A percentile compares a stretch with the other conserved stretches of the same genome.
These are phyloP conservation scores for Andrena flavipes DNA, from an alignment of 2,888 invertebrate species.

Conservation along the genomic window DNA sequence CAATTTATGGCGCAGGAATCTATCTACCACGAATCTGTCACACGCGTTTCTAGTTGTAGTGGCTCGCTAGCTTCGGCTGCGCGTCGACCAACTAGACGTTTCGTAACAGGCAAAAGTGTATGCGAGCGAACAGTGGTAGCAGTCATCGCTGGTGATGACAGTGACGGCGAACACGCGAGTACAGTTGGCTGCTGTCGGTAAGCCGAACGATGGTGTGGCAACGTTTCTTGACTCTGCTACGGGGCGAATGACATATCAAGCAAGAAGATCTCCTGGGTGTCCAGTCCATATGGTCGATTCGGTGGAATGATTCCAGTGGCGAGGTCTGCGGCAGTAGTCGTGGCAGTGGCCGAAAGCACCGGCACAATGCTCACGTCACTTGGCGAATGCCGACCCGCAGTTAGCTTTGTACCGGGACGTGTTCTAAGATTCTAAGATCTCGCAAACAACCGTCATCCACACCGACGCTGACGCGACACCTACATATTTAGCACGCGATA, in stretches of 20 bases:
- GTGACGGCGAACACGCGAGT: constrained; percentile 64
- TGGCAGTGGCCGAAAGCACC: constrained; percentile 70
- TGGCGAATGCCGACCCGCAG: constrained; percentile 68
- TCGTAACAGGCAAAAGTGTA: too few relatives aligned
- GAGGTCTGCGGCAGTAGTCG: constrained; percentile 71
- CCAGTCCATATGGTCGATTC: constrained; percentile 77
- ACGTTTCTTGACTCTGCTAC: constrained; percentile 23
- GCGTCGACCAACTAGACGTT: not conserved
- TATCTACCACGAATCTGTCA: not conserved
- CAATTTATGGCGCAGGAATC: constrained; percentile 38
- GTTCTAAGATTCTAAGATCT: constrained; percentile 72
- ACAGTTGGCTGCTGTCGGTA: constrained; percentile 29
- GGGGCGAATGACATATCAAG: constrained; percentile 71
- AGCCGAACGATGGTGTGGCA: constrained; percentile 47
- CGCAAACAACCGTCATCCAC: constrained; percentile 73
- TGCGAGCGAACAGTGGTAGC: constrained; percentile 18
- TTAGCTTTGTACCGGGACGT: constrained; percentile 74
- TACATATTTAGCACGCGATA: not conserved
- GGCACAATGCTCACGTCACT: constrained; percentile 80
- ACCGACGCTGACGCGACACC: not conserved
- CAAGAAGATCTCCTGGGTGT: constrained; percentile 79
- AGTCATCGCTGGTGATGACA: not conserved
- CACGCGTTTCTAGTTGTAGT: not conserved
- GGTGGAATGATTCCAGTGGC: constrained; percentile 66
- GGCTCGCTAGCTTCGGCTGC: not conserved